Evolutionary conservation across 30 jellyfish, hydroid and myxozoan genomes (phyloP), one percentile per base, ranked within the genome.

Genomic region (Aurelia aurita): DNA sequence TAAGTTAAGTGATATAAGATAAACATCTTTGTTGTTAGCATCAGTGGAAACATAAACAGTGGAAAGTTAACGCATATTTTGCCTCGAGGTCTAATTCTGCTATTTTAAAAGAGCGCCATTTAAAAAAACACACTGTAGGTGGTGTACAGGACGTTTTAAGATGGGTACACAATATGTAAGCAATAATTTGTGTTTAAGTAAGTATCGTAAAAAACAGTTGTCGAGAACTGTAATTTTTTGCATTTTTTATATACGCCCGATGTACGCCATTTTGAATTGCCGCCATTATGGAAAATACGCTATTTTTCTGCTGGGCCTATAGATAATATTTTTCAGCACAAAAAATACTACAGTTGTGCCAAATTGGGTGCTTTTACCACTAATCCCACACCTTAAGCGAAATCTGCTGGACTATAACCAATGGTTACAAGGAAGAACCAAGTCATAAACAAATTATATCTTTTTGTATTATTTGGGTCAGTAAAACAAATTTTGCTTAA

Each of bases 241-340:
- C 3, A 2, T 53, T 53, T 53, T 53, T 5, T 14, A 53, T 53
- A 12, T 53, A 53, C 64, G 64, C 12, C 64, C 64, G 64, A 53
- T 53, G 64, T 53, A 53, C 64, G 64, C 64, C 64, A 53, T 53
- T 53, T 53, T 53, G 64, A 53, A 53, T 14, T 53, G 64, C 64
- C 9, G 23, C 64, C 64, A 53, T 53, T 53, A 53, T 53, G 64
- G 64, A 20, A 53, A 53, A 53, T 2, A 12, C 3, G 64, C 1
- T 2, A 16, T 2, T 2, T 53, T 53, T 53, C 12, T 12, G 9
- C 6, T 53, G 64, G 64, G 64, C 64, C 64, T 53, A 3, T 53
- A 14, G 64, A 6, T 53, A 3, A 53, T 53, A 53, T 53, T 53
- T 53, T 53, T 53, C 64, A 12, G 64, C 64, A 53, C 64, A 53